Base-by-base conservation (phyloP, 1,140 invertebrate genomes). In the Pristionchus pacificus region DNA sequence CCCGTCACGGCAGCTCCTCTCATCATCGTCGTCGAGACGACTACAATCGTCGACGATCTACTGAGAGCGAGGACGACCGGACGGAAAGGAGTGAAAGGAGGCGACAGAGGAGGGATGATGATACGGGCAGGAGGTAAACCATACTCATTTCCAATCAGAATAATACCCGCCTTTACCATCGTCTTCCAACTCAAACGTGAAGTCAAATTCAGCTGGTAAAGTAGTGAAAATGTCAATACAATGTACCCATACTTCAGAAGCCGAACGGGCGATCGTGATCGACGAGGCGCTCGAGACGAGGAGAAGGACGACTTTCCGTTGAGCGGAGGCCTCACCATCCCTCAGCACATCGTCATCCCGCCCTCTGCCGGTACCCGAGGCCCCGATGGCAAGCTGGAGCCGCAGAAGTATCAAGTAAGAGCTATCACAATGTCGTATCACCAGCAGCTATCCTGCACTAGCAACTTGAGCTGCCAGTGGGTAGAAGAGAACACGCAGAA, bases 331-430 rank as follows among this genome's bases (percentile, higher is more conserved):
- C 55, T 77, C 61, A 72, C 70, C 3, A 72, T 77, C 14, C 76
- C 76, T 14, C 76, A 77, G 60, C 70, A 77, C 31, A 77, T 77
- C 30, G 75, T 77, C 30, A 77, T 77, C 55, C 76, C 76, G 24
- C 74, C 75, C 6, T 77, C 76, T 0, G 68, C 74, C 2, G 71
- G 75, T 28, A 70, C 65, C 58, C 25, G 71, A 65, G 74, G 71
- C n/a, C 74, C 74, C 14, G 62, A 77, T 61, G 76, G 71, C 6
- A 15, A 76, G 24, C 62, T 71, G n/a, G 57, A 75, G 32, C 76
- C 70, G 15, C 71, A 77, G 31, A 75, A 73, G 32, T 73, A 61
- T 38, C 71, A 73, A 68, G 38, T 49, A 19, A 49, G 6, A 10
- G n/a, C n/a, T n/a, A n/a, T n/a, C n/a, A n/a, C n/a, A n/a, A n/a